Base-by-base conservation (phyloP, 2,888 invertebrate genomes). In the Gryllus longicercus region DNA sequence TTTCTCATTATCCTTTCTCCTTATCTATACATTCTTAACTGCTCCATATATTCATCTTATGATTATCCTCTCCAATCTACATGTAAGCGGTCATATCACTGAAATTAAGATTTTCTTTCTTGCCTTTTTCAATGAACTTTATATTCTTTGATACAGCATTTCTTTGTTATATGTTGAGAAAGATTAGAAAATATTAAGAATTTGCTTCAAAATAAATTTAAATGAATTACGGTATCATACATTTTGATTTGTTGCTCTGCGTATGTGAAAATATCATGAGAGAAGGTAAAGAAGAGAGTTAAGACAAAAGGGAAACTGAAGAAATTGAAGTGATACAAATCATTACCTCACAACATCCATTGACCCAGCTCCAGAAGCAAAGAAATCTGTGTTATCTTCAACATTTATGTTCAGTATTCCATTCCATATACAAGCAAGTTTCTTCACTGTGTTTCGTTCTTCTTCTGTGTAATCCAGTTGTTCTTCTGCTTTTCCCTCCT, bases 321-420 rank as follows among this genome's bases (percentile, higher is more conserved):
- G 25, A 50, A 77, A 51, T 49, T 50, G 23, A 79, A 74, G 18
- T 76, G 21, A 23, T 16, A 21, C 63, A 4, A 16, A 5, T 23
- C 23, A n/a, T 51, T 84, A 90, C 89, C 92, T 89, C 0, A 98
- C 97, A 2, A 98, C 97, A 86, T 99, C 98, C 96, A 99, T 98
- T 11, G 98, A 98, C 0, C 96, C 96, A n/a, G 96, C 98, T 16
- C 98, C 98, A n/a, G 92, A 92, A 1, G 91, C 92, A 87, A 99
- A 98, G 88, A 99, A 98, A 86, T 98, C 97, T 0, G 96, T 96
- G 3, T 92, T 92, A 12, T 92, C 91, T 14, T 93, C 92, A 11
- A 94, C 90, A 3, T 93, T 92, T 1, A 91, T 88, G 84, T 93
- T 93, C 0, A 98, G 89, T 84, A 98, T 98, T 0, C 93, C 92